phyloP scores from a whole-genome alignment of 2,888 invertebrate genomes.

The Pyrrhia umbra region DNA sequence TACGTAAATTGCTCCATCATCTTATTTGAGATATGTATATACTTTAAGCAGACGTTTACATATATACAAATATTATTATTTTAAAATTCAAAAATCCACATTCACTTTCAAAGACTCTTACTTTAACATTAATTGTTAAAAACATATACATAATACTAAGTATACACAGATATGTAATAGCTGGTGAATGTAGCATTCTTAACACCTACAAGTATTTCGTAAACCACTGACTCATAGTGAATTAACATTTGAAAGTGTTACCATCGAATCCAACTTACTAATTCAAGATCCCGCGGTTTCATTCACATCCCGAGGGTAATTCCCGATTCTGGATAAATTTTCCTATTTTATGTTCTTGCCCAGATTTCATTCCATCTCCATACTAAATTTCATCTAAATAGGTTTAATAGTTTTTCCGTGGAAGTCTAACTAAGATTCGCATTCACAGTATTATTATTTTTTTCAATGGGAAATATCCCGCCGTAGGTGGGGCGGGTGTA shows the following conservation, averaged over 20 bases:
- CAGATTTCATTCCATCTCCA: no score
- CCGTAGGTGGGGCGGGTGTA: no score
- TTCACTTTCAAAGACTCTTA: constrained; percentile 40
- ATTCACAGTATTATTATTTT: no score
- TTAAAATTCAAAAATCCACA: constrained; percentile 6
- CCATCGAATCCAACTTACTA: constrained; percentile 18
- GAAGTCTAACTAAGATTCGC: no score
- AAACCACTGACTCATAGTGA: constrained; percentile 52
- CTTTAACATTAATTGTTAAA: constrained; percentile 22
- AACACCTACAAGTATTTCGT: constrained; percentile 53
- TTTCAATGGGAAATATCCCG: no score
- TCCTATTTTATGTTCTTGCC: no score
- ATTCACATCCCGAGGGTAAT: no score
- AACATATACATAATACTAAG: constrained; percentile 15
- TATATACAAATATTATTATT: background rate
- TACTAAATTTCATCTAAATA: no score
- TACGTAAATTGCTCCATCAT: constrained; percentile 2
- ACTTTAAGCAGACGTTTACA: constrained; percentile 21
- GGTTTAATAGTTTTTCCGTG: no score
- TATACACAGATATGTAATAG: constrained; percentile 25
- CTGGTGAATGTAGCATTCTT: constrained; percentile 38
- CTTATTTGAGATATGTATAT: background rate
- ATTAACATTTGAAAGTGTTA: constrained; percentile 48
- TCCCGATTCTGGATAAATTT: no score
- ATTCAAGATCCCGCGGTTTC: no score